Conservation (phyloP, 1,140 invertebrate species). For the Drosophila serrata region DNA sequence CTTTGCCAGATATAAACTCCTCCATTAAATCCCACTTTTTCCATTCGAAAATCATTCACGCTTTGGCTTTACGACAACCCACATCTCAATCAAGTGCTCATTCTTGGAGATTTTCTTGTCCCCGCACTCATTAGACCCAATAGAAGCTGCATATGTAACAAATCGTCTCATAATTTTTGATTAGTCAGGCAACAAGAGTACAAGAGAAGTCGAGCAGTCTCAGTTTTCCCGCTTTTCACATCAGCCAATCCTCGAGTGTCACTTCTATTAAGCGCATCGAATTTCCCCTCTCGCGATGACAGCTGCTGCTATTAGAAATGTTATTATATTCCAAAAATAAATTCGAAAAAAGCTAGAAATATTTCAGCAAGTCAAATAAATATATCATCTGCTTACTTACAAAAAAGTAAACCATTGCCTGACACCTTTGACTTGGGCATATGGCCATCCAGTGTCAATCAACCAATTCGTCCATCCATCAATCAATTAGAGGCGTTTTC, state of each 20-base stretch:
- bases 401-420: slow-evolving; percentile 28
- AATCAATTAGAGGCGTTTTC: slow-evolving; percentile 68
- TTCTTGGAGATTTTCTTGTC: slow-evolving; percentile 24
- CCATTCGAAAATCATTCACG: slow-evolving; percentile 19
- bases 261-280: slow-evolving; percentile 79
- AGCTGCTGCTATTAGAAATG: slow-evolving; percentile 36
- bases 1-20: slow-evolving; percentile 2
- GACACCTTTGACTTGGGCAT: slow-evolving; percentile 70
- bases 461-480: slow-evolving; percentile 60
- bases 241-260: slow-evolving; percentile 50
- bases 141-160: slow-evolving; percentile 55
- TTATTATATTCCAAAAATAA: slow-evolving; percentile 18
- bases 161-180: slow-evolving; percentile 77
- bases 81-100: slow-evolving; percentile 65
- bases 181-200: slow-evolving; percentile 62
- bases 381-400: slow-evolving; percentile 46
- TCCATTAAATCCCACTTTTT: slow-evolving; percentile 3
- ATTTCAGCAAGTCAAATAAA: slow-evolving; percentile 66
- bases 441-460: slow-evolving; percentile 61
- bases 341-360: slow-evolving; percentile 36
- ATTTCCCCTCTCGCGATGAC: slow-evolving; percentile 55
- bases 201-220: slow-evolving; percentile 14
- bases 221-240: slow-evolving; percentile 14
- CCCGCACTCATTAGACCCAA: slow-evolving; percentile 20
- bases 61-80: slow-evolving; percentile 41